phyloP scores from a whole-genome alignment of 2,797 vertebrate species.

The Jordanella pulchra region DNA sequence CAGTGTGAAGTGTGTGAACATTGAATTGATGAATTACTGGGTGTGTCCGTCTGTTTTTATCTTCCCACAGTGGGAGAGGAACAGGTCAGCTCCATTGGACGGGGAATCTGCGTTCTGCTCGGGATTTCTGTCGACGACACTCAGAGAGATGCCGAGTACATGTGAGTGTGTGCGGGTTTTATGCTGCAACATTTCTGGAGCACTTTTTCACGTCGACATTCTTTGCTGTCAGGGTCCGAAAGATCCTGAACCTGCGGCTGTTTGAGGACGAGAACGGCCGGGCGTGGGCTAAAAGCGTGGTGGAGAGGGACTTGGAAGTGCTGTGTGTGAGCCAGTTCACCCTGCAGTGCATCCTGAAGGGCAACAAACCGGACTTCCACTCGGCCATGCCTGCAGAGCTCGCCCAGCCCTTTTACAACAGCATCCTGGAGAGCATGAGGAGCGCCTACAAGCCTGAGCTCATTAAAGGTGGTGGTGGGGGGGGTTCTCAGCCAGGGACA shows the following conservation, averaged over 20 bases:
- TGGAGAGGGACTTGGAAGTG: slow-evolving; percentile 92
- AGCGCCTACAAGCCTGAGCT: slow-evolving; percentile 88
- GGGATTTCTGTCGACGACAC: slow-evolving; percentile 94
- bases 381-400: slow-evolving; percentile 91
- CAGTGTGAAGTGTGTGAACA: neutral
- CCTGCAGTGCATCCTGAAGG: slow-evolving; percentile 93
- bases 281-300: slow-evolving; percentile 92
- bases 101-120: slow-evolving; percentile 91
- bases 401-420: slow-evolving; percentile 89
- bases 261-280: slow-evolving; percentile 93
- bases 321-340: slow-evolving; percentile 97
- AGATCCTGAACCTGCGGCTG: slow-evolving; percentile 93
- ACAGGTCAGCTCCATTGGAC: slow-evolving; percentile 89
- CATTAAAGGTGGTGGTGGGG: slow-evolving; percentile 84
- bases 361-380: slow-evolving; percentile 96
- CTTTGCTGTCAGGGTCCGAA: slow-evolving; percentile 83
- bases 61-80: slow-evolving; percentile 86
- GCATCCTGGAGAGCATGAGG: slow-evolving; percentile 90
- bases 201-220: too few relatives aligned
- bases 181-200: too few relatives aligned
- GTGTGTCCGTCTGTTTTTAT: slow-evolving; percentile 5
- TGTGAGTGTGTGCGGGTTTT: slow-evolving; percentile 81
- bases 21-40: neutral
- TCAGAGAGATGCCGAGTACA: slow-evolving; percentile 91
- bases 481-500: too few relatives aligned